Evolutionary conservation across 2,888 invertebrate genomes (phyloP).

Genomic region (Pherbina coryleti): DNA sequence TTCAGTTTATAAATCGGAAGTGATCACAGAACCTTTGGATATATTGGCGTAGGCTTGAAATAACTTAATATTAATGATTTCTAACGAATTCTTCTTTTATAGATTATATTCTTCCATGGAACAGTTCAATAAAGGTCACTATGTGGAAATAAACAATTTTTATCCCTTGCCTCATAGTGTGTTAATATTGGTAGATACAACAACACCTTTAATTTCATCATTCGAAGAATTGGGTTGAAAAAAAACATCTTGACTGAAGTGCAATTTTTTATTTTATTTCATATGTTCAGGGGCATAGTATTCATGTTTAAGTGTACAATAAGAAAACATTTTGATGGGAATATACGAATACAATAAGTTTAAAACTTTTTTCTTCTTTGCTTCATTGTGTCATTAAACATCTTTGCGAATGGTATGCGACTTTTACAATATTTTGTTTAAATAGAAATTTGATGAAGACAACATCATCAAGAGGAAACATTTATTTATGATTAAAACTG

Average conservation of each 20-base stretch:
- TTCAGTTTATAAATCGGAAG: constrained; percentile 69
- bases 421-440: too few relatives aligned
- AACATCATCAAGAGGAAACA: too few relatives aligned
- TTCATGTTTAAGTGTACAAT: too few relatives aligned
- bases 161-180: constrained; percentile 73
- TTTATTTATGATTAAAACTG: too few relatives aligned
- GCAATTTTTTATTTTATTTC: not conserved
- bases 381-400: too few relatives aligned
- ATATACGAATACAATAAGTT: too few relatives aligned
- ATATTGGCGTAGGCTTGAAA: constrained; percentile 70
- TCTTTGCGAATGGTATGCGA: too few relatives aligned
- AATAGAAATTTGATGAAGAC: too few relatives aligned
- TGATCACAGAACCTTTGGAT: constrained; percentile 71
- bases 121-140: constrained; percentile 72
- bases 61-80: not conserved
- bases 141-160: constrained; percentile 72
- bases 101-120: constrained; percentile 73
- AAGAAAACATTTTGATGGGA: too few relatives aligned
- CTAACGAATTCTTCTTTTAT: constrained; percentile 39
- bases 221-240: constrained; percentile 54
- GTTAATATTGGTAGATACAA: constrained; percentile 75
- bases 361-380: too few relatives aligned
- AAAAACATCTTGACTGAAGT: not conserved
- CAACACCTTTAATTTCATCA: constrained; percentile 71
- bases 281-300: too few relatives aligned